These are phyloP conservation scores for Tinamus guttatus DNA, from an alignment of 2,113 vertebrate species.

Conservation along the genomic window DNA sequence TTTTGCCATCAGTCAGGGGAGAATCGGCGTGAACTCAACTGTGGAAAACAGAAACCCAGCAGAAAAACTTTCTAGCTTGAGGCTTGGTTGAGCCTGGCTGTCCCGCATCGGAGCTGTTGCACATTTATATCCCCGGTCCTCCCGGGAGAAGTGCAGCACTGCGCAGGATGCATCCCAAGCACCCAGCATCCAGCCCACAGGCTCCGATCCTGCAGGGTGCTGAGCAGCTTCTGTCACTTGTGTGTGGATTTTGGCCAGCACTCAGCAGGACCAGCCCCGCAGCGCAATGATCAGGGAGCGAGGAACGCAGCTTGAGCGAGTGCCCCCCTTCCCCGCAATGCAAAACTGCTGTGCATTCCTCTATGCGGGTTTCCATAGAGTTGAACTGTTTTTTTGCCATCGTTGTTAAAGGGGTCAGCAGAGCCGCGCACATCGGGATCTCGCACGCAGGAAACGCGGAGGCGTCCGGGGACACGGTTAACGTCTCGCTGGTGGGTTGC, in stretches of 20 bases:
- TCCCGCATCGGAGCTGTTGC: too few relatives aligned
- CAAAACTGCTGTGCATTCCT: constrained; percentile 77
- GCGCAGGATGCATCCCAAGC: not conserved
- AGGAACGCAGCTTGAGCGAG: constrained; percentile 47
- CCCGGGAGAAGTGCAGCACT: too few relatives aligned
- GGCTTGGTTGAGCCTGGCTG: not conserved
- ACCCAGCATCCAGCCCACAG: not conserved
- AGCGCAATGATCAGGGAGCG: constrained; percentile 25
- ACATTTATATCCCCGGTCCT: too few relatives aligned
- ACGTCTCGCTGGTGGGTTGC: constrained; percentile 39
- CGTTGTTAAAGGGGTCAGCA: constrained; percentile 73
- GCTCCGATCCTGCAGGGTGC: constrained; percentile 40
- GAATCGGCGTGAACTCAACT: not conserved
- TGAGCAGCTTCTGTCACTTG: not conserved
- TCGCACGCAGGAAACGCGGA: constrained; percentile 57
- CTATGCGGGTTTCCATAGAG: constrained; percentile 78
- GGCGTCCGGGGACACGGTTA: constrained; percentile 67
- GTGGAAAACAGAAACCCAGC: not conserved
- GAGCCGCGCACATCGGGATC: constrained; percentile 61
- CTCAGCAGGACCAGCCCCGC: constrained; percentile 37
- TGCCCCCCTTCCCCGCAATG: constrained; percentile 41
- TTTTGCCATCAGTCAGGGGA: not conserved
- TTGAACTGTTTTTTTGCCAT: constrained; percentile 65
- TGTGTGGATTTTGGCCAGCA: constrained; percentile 12
- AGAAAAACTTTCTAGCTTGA: not conserved